Base-by-base conservation (phyloP, 1,140 invertebrate genomes). In the Drusus annulatus region DNA sequence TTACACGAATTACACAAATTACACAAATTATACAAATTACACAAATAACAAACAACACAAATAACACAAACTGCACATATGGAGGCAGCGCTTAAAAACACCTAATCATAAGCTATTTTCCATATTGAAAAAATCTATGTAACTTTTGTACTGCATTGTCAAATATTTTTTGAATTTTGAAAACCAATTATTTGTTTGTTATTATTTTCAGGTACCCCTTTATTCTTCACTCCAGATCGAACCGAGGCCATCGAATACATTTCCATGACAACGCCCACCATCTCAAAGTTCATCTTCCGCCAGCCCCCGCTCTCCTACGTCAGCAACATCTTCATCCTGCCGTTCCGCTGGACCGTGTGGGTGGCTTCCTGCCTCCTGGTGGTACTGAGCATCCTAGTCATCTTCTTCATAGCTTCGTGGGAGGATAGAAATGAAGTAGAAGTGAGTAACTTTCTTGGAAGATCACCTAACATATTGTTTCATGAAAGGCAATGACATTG, bases 311-410 rank as follows among this genome's bases (percentile, higher is more conserved):
- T 94, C 4, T 92, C 92, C 0, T 90, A 91, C 19, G 87, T 93
- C 7, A 89, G 88, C 17, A 93, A 94, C 83, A 91, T 94, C 62
- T 94, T 93, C 85, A 86, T 89, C 1, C 81, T 93, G 15, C 93
- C 93, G 0, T 94, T 94, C 84, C 88, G 91, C 45, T 87, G 82
- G 0, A 86, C 86, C 0, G 93, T 94, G 0, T 94, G 93, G 93
- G 50, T 91, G n/a, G 91, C 91, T 0, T 90, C 90, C 2, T 81
- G 87, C 25, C 84, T 88, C 5, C 88, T 92, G 60, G 85, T 85
- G 81, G 45, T 88, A 4, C 85, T 86, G 0, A 87, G 86, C 62
- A 84, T 86, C 15, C 45, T 87, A 3, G 86, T 87, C 51, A 73
- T 89, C 5, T 89, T 86, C 77, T 85, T 88, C 23, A 86, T 87